Percentiles rank a stretch among this genome's conserved stretches.
Conservation (phyloP, 2,888 invertebrate genomes). For the Folsomia candida region DNA sequence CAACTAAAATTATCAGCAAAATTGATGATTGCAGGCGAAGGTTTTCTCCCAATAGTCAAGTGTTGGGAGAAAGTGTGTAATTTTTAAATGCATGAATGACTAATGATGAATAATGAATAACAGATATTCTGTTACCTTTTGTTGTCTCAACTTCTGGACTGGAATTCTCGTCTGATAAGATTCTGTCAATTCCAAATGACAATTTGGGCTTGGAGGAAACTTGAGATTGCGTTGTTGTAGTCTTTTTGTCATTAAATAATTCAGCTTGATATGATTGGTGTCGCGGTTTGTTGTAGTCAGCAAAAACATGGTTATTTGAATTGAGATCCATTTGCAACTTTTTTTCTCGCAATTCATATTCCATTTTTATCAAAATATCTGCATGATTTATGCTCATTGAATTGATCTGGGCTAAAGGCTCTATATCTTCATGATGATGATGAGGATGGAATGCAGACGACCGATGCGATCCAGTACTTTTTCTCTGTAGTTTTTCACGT, state of each 20-base stretch:
- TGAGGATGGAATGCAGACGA: too few relatives aligned
- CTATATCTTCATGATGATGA: too few relatives aligned
- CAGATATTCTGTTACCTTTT: neutral
- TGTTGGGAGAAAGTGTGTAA: neutral
- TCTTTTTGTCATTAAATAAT: neutral
- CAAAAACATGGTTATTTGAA: neutral
- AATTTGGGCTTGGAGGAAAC: constrained; percentile 20
- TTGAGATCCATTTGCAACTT: neutral
- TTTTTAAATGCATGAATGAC: neutral
- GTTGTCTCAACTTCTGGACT: neutral
- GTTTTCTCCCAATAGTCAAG: too few relatives aligned
- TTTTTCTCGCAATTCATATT: too few relatives aligned
- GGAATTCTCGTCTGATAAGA: constrained; percentile 26
- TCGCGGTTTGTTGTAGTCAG: neutral
- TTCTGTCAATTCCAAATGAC: constrained; percentile 48
- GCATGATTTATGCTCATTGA: too few relatives aligned
- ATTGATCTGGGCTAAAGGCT: too few relatives aligned
- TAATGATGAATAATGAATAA: neutral
- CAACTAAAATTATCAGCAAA: neutral
- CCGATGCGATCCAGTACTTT: neutral
- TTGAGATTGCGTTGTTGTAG: neutral
- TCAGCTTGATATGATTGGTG: neutral
- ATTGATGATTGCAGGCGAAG: too few relatives aligned
- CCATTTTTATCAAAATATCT: too few relatives aligned
- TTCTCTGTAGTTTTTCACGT: neutral